phyloP scores from a whole-genome alignment of 2,113 vertebrate species.

The Anarrhichthys ocellatus region DNA sequence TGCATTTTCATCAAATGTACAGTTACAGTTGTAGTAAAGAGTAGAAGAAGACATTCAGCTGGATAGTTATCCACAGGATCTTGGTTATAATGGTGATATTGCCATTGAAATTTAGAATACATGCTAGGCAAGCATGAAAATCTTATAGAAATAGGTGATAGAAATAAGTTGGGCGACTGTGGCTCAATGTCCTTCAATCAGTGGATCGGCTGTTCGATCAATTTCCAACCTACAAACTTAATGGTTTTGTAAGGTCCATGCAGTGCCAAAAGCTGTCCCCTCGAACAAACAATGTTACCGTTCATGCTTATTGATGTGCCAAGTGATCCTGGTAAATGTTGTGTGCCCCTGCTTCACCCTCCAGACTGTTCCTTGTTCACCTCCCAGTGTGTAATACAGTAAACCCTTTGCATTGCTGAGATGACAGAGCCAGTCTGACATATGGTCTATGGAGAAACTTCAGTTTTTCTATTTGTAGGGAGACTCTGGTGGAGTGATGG shows the following conservation, averaged over 20 bases:
- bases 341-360: slow-evolving; percentile 21
- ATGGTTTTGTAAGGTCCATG: background rate
- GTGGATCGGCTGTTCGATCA: background rate
- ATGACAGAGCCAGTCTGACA: slow-evolving; percentile 19
- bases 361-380: slow-evolving; percentile 1
- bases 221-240: background rate
- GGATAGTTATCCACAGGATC: background rate
- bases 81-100: background rate
- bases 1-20: background rate
- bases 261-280: background rate
- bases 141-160: background rate
- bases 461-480: slow-evolving; percentile 82
- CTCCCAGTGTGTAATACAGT: background rate
- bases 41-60: no score
- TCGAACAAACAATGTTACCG: background rate
- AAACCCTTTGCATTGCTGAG: slow-evolving; percentile 16
- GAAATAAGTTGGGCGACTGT: background rate
- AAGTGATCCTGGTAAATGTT: slow-evolving; percentile 21
- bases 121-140: background rate
- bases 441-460: slow-evolving; percentile 1
- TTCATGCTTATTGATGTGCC: slow-evolving; percentile 2
- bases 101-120: background rate
- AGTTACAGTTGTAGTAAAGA: background rate
- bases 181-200: background rate
- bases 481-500: slow-evolving; percentile 86